phyloP scores from a whole-genome alignment of 2,797 vertebrate genomes.

The Tenualosa thibaudeaui region DNA sequence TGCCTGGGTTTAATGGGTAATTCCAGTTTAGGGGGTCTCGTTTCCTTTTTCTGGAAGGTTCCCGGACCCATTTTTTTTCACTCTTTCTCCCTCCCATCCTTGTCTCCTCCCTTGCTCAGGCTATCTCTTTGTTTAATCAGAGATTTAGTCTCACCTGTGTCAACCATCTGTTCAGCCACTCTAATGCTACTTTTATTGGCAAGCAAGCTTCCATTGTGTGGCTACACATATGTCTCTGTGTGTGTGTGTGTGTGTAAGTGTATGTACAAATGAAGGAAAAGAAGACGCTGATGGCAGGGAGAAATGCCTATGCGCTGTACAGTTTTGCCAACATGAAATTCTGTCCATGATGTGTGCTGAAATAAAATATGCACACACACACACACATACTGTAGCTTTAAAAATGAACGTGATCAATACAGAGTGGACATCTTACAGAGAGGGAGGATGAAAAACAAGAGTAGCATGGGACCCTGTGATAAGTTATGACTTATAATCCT shows the following conservation, averaged over 20 bases:
- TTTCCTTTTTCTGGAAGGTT: slow-evolving; percentile 12
- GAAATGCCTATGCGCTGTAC: not conserved
- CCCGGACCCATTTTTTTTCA: not conserved
- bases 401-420: slow-evolving; percentile 42
- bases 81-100: not conserved
- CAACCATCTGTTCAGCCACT: slow-evolving; percentile 26
- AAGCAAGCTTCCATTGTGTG: slow-evolving; percentile 8
- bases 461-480: slow-evolving; percentile 17
- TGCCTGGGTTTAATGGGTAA: not conserved
- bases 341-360: slow-evolving; percentile 7
- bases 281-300: not conserved
- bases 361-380: slow-evolving; percentile 16
- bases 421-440: not conserved
- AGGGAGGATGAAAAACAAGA: not conserved
- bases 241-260: not conserved
- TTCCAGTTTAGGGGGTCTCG: slow-evolving; percentile 16
- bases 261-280: not conserved
- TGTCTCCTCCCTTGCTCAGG: not conserved
- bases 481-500: slow-evolving; percentile 29
- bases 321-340: slow-evolving; percentile 27
- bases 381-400: slow-evolving; percentile 22
- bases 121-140: slow-evolving; percentile 23
- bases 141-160: slow-evolving; percentile 23
- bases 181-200: slow-evolving; percentile 25
- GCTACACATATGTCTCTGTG: not conserved